phyloP scores from a whole-genome alignment of 37 sponge, comb jelly and placozoan genomes.

The Beroe ovata region DNA sequence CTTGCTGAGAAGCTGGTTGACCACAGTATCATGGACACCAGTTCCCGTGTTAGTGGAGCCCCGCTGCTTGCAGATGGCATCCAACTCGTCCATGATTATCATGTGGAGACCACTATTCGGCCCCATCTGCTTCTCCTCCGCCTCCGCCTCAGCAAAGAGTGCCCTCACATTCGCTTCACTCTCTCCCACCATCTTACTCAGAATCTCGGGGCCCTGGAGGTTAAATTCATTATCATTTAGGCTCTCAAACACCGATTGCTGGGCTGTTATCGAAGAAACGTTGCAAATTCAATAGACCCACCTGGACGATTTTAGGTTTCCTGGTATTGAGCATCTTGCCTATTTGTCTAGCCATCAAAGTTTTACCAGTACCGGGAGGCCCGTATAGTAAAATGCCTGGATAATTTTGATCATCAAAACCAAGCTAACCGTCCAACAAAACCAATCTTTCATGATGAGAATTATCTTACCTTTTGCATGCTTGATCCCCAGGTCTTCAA shows the following conservation, averaged over 20 bases:
- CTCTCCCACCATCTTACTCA: conserved; percentile 98
- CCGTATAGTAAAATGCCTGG: conserved; percentile 92
- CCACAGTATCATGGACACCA: conserved; percentile 98
- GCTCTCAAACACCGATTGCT: not conserved
- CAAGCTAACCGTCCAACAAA: no score
- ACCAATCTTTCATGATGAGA: no score
- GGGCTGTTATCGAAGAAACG: no score
- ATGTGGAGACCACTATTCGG: conserved; percentile 90
- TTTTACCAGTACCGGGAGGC: conserved; percentile 92
- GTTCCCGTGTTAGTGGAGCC: conserved; percentile 84
- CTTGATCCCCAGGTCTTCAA: conserved; percentile 86
- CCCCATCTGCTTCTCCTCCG: conserved; percentile 89
- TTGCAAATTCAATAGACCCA: no score
- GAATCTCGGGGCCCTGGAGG: conserved; percentile 75
- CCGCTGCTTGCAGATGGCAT: conserved; percentile 96
- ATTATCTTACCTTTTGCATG: conserved; percentile 71
- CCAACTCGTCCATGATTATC: conserved; percentile 99
- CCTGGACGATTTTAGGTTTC: conserved; percentile 90
- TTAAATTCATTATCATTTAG: not conserved
- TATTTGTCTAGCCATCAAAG: conserved; percentile 98
- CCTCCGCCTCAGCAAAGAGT: conserved; percentile 94
- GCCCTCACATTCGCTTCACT: conserved; percentile 93
- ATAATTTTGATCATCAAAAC: no score
- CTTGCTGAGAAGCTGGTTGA: conserved; percentile 97
- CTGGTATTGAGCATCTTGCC: conserved; percentile 97